Base-by-base conservation (phyloP, 1,140 invertebrate species). In the Ctenoplectra terminalis region DNA sequence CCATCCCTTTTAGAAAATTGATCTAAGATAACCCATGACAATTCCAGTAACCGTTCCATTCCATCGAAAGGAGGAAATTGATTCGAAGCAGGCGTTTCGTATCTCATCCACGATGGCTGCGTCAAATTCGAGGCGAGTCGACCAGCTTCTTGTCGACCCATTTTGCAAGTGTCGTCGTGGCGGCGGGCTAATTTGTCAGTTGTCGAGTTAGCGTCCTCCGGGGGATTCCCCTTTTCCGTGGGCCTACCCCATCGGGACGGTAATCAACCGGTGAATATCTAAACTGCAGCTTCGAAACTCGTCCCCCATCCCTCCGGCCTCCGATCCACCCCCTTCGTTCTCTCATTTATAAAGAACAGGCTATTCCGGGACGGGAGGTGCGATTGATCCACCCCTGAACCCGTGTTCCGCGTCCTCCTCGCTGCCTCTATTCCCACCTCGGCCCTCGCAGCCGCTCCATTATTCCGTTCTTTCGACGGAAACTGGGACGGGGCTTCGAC, bases 241-340 rank as follows among this genome's bases (percentile, higher is more conserved):
- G 56, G 56, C 76, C 81, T 63, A 77, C 87, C 87, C 89, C 86
- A 83, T 85, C 85, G 87, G 89, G 90, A 90, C 89, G 88, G 92
- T 94, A 94, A 94, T 94, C 93, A 94, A 93, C 92, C 91, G 91
- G 92, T 93, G 93, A 94, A 93, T 94, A 94, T 93, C 92, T 92
- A 92, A 93, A 93, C 89, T 91, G 90, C 86, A 48, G 78, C 83
- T 89, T 88, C 87, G 86, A 87, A 89, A 89, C 90, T 90, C 87
- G 76, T 84, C 85, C 86, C 82, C 11, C 46, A 60, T 79, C 70
- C 67, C 73, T 63, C 74, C 69, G 74, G 1, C 43, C 81, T 43
- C n/a, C 17, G 8, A 56, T 69, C 83, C 87, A 87, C 84, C 88
- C 87, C 88, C 86, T 90, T 71, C 77, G 79, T 81, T 89, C 80